Percentiles rank a stretch among this genome's conserved stretches.
These are phyloP conservation scores for Nomada lathburiana DNA, from an alignment of 2,888 invertebrate genomes.

Conservation along the genomic window DNA sequence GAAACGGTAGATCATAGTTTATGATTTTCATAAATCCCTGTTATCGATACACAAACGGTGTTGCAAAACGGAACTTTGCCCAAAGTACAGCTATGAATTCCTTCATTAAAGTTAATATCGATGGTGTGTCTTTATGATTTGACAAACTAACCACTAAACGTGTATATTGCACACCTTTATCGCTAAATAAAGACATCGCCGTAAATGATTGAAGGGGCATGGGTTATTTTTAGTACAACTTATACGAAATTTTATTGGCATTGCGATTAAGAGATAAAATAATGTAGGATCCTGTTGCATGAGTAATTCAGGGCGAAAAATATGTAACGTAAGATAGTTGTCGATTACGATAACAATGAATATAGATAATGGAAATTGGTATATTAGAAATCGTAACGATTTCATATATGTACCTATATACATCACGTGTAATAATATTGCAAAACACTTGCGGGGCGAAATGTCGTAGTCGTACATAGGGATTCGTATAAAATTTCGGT, in stretches of 20 bases:
- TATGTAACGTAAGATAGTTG: conserved; percentile 3
- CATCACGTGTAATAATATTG: too few relatives aligned
- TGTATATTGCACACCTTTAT: conserved; percentile 13
- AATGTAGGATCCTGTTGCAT: conserved; percentile 1
- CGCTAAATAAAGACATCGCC: conserved; percentile 18
- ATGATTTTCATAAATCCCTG: too few relatives aligned
- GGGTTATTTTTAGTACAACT: conserved; percentile 2
- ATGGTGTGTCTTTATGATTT: background rate
- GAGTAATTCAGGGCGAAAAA: background rate
- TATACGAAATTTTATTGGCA: conserved; percentile 6
- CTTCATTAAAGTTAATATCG: conserved; percentile 14
- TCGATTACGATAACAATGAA: conserved; percentile 4
- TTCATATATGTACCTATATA: too few relatives aligned
- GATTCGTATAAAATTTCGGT: background rate
- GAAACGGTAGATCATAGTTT: too few relatives aligned
- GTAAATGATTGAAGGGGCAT: conserved; percentile 11
- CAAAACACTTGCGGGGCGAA: too few relatives aligned
- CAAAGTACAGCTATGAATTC: background rate
- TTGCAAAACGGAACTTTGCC: too few relatives aligned
- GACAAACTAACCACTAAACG: background rate
- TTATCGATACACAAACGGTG: too few relatives aligned
- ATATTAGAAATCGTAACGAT: background rate
- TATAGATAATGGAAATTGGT: background rate
- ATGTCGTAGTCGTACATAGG: background rate
- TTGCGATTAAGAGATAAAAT: conserved; percentile 6